Base-by-base conservation (phyloP, 92 coral and sea anemone species). In the Epizoanthus rinbou region DNA sequence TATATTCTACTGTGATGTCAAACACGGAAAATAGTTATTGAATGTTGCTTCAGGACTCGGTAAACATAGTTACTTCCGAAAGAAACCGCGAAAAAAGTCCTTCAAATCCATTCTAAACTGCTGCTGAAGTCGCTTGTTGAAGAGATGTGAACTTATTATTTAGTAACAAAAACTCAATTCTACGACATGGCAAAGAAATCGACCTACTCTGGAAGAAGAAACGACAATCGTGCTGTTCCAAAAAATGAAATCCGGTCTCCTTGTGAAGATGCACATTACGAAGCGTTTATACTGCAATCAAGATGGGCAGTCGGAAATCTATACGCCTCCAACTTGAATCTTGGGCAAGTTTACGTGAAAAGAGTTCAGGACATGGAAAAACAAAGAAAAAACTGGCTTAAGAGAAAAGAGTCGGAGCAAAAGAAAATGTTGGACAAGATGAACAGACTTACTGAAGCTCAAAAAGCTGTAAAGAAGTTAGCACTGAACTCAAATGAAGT, bases 301-400 rank as follows among this genome's bases (percentile, higher is more conserved):
- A 79, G 86, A 52, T 91, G 97, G 97, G 81, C 97, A 10, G 91
- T 93, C 3, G 97, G 94, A 0, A 91, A 88, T 57, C 81, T 93
- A 43, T 93, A 93, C 75, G 92, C 97, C 15, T 85, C 97, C 43
- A 93, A 93, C 73, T 65, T 93, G 18, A 69, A 93, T 74, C 90
- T 93, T 25, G 97, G 95, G 21, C 97, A 93, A 64, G 68, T 71
- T 65, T 92, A 93, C 64, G 89, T 91, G n/a, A 93, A 91, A 73
- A 82, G 86, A 66, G 91, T 91, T 18, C 85, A 82, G 58, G 86
- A 80, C 14, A 74, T 93, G 39, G 92, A 94, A 76, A 87, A 86
- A 73, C 91, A 95, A 78, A 91, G 92, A 57, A 87, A 83, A 69
- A 87, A 85, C 18, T 93, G 97, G 96, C 71, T 95, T 54, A 86